phyloP scores from a whole-genome alignment of 2,113 vertebrate genomes.

The Polypterus senegalus region DNA sequence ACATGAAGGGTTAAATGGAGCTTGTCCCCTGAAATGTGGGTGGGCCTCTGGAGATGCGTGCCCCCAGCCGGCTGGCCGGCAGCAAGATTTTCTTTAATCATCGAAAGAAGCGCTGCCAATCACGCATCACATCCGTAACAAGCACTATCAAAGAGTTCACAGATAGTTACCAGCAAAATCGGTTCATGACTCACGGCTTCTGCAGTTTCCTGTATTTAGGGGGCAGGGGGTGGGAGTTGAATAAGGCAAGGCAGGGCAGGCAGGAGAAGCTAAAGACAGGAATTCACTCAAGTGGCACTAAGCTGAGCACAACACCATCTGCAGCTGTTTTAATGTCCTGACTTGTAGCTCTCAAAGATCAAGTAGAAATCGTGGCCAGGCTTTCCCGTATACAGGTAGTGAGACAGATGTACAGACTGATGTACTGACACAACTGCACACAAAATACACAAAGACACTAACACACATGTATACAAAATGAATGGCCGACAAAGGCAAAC shows the following conservation, averaged over 20 bases:
- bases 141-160: slow-evolving; percentile 42
- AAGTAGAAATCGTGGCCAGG: too few relatives aligned
- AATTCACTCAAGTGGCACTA: slow-evolving; percentile 27
- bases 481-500: too few relatives aligned
- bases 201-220: slow-evolving; percentile 37
- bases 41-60: slow-evolving; percentile 26
- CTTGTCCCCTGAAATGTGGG: slow-evolving; percentile 16
- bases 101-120: slow-evolving; percentile 32
- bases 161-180: slow-evolving; percentile 42
- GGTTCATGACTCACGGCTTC: slow-evolving; percentile 43
- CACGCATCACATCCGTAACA: slow-evolving; percentile 48
- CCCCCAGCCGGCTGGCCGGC: slow-evolving; percentile 16
- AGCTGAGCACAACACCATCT: slow-evolving; percentile 36
- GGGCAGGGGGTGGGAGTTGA: not conserved
- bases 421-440: too few relatives aligned
- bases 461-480: too few relatives aligned
- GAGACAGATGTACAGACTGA: too few relatives aligned
- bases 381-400: too few relatives aligned
- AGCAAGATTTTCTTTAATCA: slow-evolving; percentile 50
- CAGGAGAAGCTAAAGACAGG: slow-evolving; percentile 18
- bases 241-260: too few relatives aligned
- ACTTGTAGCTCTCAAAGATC: too few relatives aligned
- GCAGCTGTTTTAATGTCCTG: slow-evolving; percentile 24
- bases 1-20: slow-evolving; percentile 39
- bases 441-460: too few relatives aligned